Evolutionary conservation across 2,888 invertebrate genomes (phyloP), one percentile per base, ranked within the genome.

Genomic region (Acleris holmiana): DNA sequence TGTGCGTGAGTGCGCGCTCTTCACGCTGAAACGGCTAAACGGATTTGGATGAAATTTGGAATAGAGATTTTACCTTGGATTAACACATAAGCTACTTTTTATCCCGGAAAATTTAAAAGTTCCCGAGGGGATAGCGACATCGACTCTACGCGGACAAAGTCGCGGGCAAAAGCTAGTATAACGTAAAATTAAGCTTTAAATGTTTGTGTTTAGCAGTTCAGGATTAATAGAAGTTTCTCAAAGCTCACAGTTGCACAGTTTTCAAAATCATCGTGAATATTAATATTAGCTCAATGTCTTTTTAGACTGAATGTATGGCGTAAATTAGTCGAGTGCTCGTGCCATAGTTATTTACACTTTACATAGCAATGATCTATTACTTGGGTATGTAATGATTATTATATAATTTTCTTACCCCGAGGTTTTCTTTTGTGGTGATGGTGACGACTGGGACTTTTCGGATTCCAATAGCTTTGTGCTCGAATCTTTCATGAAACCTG

Each of bases 401-500:
- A 3, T 54, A n/a, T 65, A 40, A 48, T 10, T 15, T 10, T 75
- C 89, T 84, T 82, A 92, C 92, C 92, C 92, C 58, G 91, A 91
- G 73, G 87, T 79, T 76, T 92, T 92, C 78, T 91, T 92, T 76
- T 90, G 86, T 53, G 90, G 90, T 13, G 81, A 76, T 21, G 78
- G 78, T 25, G 88, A 86, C 2, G 91, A 83, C 60, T 91, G 89
- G 56, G 88, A 74, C 72, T 91, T 92, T 75, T 92, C 92, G 0
- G 91, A 90, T 68, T 91, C 90, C 77, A 92, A 74, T 71, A 92
- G 77, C 75, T 90, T 91, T 71, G 85, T 80, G 79, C 86, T 90
- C 64, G 92, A 88, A 78, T 91, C 91, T 78, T 91, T 91, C 84
- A 89, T 89, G 77, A 88, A 85, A 75, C 91, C 91, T 91, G 76